Base-by-base conservation (phyloP, 2,888 invertebrate genomes). In the Epinotia demarniana region DNA sequence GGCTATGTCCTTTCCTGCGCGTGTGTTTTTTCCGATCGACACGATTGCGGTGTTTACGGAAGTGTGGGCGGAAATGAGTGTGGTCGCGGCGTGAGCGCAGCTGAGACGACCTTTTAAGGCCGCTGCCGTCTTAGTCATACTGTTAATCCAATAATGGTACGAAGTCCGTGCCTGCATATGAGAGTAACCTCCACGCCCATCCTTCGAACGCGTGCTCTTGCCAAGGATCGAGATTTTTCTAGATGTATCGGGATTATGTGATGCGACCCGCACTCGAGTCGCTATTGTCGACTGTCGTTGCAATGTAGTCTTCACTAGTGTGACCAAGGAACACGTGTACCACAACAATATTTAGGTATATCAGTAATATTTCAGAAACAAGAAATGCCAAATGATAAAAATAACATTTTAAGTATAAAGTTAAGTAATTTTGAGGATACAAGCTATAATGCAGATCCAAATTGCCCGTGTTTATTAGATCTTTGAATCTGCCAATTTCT, bases 11-110 rank as follows among this genome's bases (percentile, higher is more conserved):
- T 76, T 70, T 70, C 58, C 60, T 39, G 75, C 55, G 77, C 73
- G 73, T 78, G 77, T 77, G 75, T 78, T 80, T 83, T 78, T 80
- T 80, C 83, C 80, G 78, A 80, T 77, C 76, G 57, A 66, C 75
- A 76, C 81, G 78, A 78, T 80, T 82, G 76, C 75, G 67, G 81
- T 82, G 88, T 88, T 87, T 89, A 88, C 88, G 89, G 89, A 89
- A 89, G 84, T 80, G 72, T 61, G 60, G 64, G 76, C 81, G 87
- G 86, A 87, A 83, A 81, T 84, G 81, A 81, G 80, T 73, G 66
- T 39, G 53, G n/a, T 53, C 43, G 70, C 60, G 57, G 16, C 74
- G 57, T 67, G 57, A 68, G 64, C 76, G 78, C 77, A 76, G 61
- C 64, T 61, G 62, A 76, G 72, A 63, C 74, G 74, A 61, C 77